Evolutionary conservation across 2,888 invertebrate species (phyloP).

Genomic region (Argyresthia goedartella): DNA sequence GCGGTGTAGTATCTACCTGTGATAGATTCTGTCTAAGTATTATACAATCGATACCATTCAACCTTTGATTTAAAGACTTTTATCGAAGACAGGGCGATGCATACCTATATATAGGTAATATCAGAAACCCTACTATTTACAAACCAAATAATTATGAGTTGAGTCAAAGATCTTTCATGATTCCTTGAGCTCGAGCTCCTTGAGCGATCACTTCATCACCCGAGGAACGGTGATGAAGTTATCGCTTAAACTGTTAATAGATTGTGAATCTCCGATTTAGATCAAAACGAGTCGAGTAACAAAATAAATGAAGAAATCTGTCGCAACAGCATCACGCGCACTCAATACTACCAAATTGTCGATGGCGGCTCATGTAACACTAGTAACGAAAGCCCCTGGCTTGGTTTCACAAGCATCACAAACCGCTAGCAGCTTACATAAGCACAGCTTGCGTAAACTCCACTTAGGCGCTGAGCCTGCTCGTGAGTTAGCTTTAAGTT

Average conservation of each 20-base stretch:
- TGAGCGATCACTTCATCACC: too few species aligned
- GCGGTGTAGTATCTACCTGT: conserved; percentile 16
- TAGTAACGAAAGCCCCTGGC: conserved; percentile 42
- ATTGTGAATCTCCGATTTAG: background rate
- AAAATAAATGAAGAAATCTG: conserved; percentile 8
- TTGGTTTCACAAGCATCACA: conserved; percentile 54
- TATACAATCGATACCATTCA: background rate
- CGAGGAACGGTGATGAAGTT: too few species aligned
- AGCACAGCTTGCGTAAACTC: conserved; percentile 24
- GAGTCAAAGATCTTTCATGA: too few species aligned
- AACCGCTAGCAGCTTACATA: conserved; percentile 48
- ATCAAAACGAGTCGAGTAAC: background rate
- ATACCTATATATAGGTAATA: too few species aligned
- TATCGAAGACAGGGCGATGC: background rate
- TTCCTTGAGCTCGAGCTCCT: too few species aligned
- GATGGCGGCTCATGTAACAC: conserved; percentile 33
- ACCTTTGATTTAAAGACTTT: background rate
- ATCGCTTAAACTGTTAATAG: background rate
- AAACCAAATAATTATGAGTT: too few species aligned
- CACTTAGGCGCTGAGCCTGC: conserved; percentile 45
- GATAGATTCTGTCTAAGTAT: background rate
- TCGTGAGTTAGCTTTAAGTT: conserved; percentile 53
- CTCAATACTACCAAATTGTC: conserved; percentile 40
- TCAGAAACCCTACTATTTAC: too few species aligned
- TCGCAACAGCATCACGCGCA: conserved; percentile 23